These are phyloP conservation scores for Betta splendens DNA, from an alignment of 2,797 vertebrate species.

Conservation along the genomic window DNA sequence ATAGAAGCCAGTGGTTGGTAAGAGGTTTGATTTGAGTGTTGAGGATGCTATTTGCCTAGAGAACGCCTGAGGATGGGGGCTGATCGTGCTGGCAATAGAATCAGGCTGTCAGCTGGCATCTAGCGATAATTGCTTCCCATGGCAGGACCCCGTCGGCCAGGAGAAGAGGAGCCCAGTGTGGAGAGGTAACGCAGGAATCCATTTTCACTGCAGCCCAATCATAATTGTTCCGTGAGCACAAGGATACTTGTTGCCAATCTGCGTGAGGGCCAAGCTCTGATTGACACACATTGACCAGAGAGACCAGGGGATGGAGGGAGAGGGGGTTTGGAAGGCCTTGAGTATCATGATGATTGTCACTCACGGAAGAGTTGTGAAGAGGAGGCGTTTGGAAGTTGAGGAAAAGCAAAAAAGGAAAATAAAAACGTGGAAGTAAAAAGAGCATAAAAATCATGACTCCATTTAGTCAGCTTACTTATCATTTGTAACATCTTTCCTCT, in stretches of 20 bases:
- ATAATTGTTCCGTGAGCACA: slow-evolving; percentile 90
- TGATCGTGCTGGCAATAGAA: slow-evolving; percentile 89
- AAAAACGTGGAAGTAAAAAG: not conserved
- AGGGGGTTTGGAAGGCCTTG: slow-evolving; percentile 69
- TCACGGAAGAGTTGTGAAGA: slow-evolving; percentile 60
- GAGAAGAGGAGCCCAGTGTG: slow-evolving; percentile 60
- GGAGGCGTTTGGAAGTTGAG: slow-evolving; percentile 32
- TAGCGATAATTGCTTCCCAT: slow-evolving; percentile 98
- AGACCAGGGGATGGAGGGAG: slow-evolving; percentile 66
- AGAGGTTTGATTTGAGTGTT: slow-evolving; percentile 94
- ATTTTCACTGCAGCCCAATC: slow-evolving; percentile 88
- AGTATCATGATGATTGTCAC: slow-evolving; percentile 75
- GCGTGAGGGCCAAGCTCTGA: slow-evolving; percentile 84
- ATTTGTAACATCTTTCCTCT: slow-evolving; percentile 39
- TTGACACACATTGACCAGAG: slow-evolving; percentile 92
- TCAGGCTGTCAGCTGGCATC: slow-evolving; percentile 97
- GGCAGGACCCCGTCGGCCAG: slow-evolving; percentile 90
- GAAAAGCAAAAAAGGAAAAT: not conserved
- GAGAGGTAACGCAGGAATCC: slow-evolving; percentile 83
- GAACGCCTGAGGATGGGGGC: slow-evolving; percentile 94
- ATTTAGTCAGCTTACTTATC: slow-evolving; percentile 29
- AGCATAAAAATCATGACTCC: not conserved
- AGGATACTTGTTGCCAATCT: slow-evolving; percentile 90
- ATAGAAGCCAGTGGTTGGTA: slow-evolving; percentile 92
- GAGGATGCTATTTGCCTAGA: slow-evolving; percentile 98